Conservation (phyloP, 1,140 invertebrate genomes). For the Protaetia brevitarsis region DNA sequence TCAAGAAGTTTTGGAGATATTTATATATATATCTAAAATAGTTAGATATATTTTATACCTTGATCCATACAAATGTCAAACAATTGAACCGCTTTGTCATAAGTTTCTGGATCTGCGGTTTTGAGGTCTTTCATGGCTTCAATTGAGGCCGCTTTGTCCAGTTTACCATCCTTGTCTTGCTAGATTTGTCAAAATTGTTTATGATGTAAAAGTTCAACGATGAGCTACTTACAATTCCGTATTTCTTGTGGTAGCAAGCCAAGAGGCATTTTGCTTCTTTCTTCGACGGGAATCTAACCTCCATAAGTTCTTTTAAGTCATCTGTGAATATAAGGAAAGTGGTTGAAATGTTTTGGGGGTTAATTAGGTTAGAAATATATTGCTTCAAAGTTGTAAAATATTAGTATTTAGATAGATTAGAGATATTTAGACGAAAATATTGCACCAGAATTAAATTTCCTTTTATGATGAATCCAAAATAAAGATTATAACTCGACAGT, state of each 20-base stretch:
- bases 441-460: not conserved
- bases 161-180: slow-evolving; percentile 24
- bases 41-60: not conserved
- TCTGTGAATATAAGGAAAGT: not conserved
- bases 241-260: slow-evolving; percentile 2
- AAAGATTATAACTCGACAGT: not conserved
- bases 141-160: slow-evolving; percentile 19
- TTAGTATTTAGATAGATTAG: not conserved
- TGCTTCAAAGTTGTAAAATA: not conserved
- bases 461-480: not conserved
- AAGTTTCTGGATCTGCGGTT: slow-evolving; percentile 18
- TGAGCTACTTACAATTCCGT: not conserved
- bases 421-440: not conserved
- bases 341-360: not conserved
- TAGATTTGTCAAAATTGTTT: too few species aligned
- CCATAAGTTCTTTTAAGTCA: not conserved
- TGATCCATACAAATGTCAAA: slow-evolving; percentile 12
- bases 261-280: not conserved
- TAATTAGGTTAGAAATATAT: not conserved
- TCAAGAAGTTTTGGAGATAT: too few species aligned
- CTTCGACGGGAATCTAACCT: not conserved
- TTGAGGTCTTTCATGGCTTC: slow-evolving; percentile 23
- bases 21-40: too few species aligned
- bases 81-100: slow-evolving; percentile 21
- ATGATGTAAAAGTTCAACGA: too few species aligned